Evolutionary conservation across 2,113 vertebrate genomes (phyloP).

Genomic region (Macquaria ambigua): DNA sequence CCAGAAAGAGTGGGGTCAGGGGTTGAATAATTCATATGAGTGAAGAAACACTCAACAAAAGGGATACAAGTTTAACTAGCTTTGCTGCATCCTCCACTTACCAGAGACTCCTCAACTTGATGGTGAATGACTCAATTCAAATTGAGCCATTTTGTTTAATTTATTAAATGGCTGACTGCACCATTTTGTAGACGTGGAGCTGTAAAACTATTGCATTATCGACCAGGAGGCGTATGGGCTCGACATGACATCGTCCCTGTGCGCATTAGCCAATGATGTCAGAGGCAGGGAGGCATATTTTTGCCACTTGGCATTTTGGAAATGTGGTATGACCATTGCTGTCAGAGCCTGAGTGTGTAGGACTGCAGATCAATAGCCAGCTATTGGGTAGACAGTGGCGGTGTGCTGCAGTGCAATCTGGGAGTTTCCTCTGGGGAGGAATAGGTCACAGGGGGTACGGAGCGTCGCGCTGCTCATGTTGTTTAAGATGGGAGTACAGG

Average conservation of each 20-base stretch:
- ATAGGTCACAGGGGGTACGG: conserved; percentile 69
- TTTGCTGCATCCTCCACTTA: conserved; percentile 24
- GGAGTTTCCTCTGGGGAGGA: conserved; percentile 81
- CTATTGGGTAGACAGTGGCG: conserved; percentile 64
- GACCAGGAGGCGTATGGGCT: conserved; percentile 25
- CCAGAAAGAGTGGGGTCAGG: conserved; percentile 36
- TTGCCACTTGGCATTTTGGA: conserved; percentile 70
- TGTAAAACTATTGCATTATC: conserved; percentile 54
- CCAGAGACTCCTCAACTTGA: conserved; percentile 11
- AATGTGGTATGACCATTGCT: conserved; percentile 44
- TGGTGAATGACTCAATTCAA: conserved; percentile 34
- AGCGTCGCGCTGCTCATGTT: conserved; percentile 69
- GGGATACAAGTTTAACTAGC: conserved; percentile 25
- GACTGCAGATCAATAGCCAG: conserved; percentile 74
- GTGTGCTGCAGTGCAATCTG: conserved; percentile 76
- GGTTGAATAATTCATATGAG: conserved; percentile 43
- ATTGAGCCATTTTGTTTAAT: conserved; percentile 44
- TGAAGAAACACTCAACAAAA: conserved; percentile 28
- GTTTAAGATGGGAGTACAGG: conserved; percentile 79
- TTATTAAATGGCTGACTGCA: conserved; percentile 47
- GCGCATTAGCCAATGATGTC: conserved; percentile 62
- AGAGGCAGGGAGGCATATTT: conserved; percentile 50
- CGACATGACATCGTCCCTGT: conserved; percentile 21
- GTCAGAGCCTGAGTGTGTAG: conserved; percentile 53
- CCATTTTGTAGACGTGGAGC: conserved; percentile 22